Evolutionary conservation across 2,113 vertebrate species (phyloP).

Genomic region (Salvator merianae): DNA sequence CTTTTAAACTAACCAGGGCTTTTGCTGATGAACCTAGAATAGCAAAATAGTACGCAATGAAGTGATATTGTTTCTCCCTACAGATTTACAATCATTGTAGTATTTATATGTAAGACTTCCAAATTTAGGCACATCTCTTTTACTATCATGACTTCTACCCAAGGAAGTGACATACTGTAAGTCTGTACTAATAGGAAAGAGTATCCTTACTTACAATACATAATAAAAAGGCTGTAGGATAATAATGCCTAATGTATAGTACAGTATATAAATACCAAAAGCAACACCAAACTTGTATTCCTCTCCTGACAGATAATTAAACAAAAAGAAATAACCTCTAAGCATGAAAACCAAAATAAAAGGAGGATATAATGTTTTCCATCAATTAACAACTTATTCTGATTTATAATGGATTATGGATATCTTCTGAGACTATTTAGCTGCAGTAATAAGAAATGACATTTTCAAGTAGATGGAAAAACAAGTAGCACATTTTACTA

Average conservation of each 20-base stretch:
- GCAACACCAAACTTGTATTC: not conserved
- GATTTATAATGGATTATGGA: not conserved
- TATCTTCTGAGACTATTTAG: not conserved
- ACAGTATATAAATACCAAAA: not conserved
- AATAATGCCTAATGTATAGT: not conserved
- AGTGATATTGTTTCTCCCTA: constrained; percentile 56
- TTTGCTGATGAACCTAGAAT: constrained; percentile 95
- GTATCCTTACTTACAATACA: not conserved
- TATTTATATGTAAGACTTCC: constrained; percentile 28
- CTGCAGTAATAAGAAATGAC: not conserved
- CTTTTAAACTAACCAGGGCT: constrained; percentile 98
- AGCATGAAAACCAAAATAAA: not conserved
- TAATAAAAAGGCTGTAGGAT: not conserved
- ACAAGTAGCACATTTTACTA: not conserved
- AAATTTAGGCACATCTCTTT: not conserved
- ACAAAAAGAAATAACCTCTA: not conserved
- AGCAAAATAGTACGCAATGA: constrained; percentile 50
- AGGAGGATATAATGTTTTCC: not conserved
- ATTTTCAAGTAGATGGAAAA: not conserved
- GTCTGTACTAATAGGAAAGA: not conserved
- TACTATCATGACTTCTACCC: rapidly evolving
- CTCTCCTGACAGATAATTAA: not conserved
- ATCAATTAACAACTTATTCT: not conserved
- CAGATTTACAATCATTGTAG: constrained; percentile 3
- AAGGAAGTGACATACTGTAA: not conserved